A percentile compares a stretch with the other conserved stretches of the same genome.
phyloP scores from a whole-genome alignment of 2,888 invertebrate genomes.

The Cybosia mesomella region DNA sequence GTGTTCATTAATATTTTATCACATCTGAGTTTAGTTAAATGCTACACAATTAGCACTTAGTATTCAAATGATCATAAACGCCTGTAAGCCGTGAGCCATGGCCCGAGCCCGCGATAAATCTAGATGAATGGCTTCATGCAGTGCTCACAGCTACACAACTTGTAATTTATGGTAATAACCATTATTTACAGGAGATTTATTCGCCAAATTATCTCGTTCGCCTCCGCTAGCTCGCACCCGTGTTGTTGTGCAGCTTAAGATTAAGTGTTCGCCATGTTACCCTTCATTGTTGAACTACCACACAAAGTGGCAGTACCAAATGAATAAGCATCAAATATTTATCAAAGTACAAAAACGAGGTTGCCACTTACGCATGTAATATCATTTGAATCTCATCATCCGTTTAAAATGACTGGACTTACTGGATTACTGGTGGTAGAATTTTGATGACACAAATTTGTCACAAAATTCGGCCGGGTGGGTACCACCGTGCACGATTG shows the following conservation, averaged over 20 bases:
- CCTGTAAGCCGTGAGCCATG: neutral
- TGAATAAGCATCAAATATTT: neutral
- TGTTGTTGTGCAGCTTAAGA: neutral
- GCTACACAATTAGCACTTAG: neutral
- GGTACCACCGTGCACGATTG: too few species aligned
- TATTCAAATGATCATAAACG: neutral
- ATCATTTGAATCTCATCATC: too few species aligned
- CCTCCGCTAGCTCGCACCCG: neutral
- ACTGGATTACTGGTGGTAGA: too few species aligned
- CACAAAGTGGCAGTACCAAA: neutral
- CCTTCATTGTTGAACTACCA: neutral
- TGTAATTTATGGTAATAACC: neutral
- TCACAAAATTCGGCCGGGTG: too few species aligned
- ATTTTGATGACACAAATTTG: too few species aligned
- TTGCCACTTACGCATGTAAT: too few species aligned
- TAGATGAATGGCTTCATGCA: constrained; percentile 8
- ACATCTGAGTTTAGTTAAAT: neutral
- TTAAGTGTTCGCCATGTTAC: neutral
- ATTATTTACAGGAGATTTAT: constrained; percentile 5
- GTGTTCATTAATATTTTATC: neutral
- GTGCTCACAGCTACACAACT: constrained; percentile 5
- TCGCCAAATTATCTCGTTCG: constrained; percentile 1
- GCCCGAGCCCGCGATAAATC: neutral
- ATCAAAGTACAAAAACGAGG: too few species aligned
- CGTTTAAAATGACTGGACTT: too few species aligned